Evolutionary conservation across 2,888 invertebrate genomes (phyloP), one percentile per base, ranked within the genome.

Genomic region (Julus scandinavius): DNA sequence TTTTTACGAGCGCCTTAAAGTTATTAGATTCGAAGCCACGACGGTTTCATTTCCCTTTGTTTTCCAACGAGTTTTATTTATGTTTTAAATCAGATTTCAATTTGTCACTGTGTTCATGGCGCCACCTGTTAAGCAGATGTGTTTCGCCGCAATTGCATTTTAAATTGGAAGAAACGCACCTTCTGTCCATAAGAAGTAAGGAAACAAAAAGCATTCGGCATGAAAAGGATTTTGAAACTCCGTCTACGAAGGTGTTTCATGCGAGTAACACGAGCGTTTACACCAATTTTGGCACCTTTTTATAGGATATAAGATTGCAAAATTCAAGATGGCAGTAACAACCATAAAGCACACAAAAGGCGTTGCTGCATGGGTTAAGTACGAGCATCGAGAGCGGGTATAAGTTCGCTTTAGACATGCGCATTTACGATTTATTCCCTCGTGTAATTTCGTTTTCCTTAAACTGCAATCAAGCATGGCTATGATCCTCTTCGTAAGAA

Each of bases 371-470:
- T n/a, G 20, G 63, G 63, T 63, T 63, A 63, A 63, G 63, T 63
- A 63, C 20, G 63, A 63, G 6, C 63, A 20, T 4, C 63, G 20
- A 20, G n/a, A 63, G n/a, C 63, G 20, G 7, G 20, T n/a, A 45
- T 45, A 45, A 45, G 45, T 45, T 45, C 7, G 45, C 45, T 2
- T 54, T 54, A 54, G 54, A 54, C 54, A 54, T 17, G 54, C 54
- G 20, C 63, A 20, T 63, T 63, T 63, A 63, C 63, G 63, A 63
- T 63, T 63, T 63, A 63, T 63, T 63, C 63, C 63, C 63, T 63
- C 63, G 63, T 63, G 63, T 63, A 63, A 63, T 63, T 63, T 63
- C 63, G 63, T 63, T 63, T 63, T 63, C 63, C 63, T 63, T 63
- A 63, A 63, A 63, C 63, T 63, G 63, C 63, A 63, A 63, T 63